Evolutionary conservation across 2,888 invertebrate species (phyloP).

Genomic region (Sesamia inferens): DNA sequence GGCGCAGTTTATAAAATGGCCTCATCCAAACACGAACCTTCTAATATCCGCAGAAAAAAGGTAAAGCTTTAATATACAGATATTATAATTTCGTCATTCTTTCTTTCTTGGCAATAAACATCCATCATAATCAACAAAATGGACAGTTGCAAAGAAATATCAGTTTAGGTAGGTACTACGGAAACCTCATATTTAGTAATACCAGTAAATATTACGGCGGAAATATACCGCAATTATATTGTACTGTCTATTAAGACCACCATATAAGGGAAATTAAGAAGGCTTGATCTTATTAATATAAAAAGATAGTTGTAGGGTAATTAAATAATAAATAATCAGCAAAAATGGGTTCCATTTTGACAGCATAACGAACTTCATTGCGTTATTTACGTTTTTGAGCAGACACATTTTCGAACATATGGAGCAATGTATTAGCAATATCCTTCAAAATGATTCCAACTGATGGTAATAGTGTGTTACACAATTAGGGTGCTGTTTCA

Average conservation of each 20-base stretch:
- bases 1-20: no score
- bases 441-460: no score
- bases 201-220: constrained; percentile 30
- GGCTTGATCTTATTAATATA: not conserved
- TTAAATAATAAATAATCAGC: no score
- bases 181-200: constrained; percentile 4
- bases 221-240: constrained; percentile 48
- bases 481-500: no score
- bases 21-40: not conserved
- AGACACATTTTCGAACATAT: no score
- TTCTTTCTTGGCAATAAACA: not conserved
- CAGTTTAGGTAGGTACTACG: not conserved
- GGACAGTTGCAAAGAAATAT: not conserved
- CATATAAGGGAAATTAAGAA: not conserved
- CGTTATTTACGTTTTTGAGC: no score
- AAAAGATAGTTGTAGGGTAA: no score
- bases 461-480: no score
- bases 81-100: not conserved
- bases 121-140: constrained; percentile 15
- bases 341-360: no score
- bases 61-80: not conserved
- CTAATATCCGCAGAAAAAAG: not conserved
- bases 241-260: not conserved
- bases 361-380: no score
- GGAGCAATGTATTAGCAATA: no score